Percentiles rank a stretch among this genome's conserved stretches.
Evolutionary conservation across 2,797 vertebrate species (phyloP).

Genomic region (Coluber constrictor): DNA sequence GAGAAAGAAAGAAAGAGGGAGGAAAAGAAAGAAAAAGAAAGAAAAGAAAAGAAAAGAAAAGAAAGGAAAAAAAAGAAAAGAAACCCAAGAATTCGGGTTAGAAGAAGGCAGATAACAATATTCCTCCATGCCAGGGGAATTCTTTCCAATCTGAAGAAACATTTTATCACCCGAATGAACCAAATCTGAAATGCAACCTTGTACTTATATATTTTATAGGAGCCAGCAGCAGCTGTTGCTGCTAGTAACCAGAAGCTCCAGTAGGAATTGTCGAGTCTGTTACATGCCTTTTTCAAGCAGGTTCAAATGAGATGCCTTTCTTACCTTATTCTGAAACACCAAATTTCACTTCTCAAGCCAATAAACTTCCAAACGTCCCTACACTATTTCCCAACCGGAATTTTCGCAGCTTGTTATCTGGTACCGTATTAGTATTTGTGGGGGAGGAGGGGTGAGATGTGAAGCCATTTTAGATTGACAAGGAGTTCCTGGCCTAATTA

Average conservation of each 20-base stretch:
- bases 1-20: too few relatives aligned
- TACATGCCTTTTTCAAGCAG: not conserved
- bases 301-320: not conserved
- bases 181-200: not conserved
- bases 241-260: not conserved
- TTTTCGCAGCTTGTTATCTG: not conserved
- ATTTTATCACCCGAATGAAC: not conserved
- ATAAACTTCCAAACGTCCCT: not conserved
- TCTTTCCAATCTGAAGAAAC: not conserved
- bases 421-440: rapidly evolving
- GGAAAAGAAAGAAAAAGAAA: too few relatives aligned
- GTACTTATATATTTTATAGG: not conserved
- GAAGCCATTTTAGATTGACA: not conserved
- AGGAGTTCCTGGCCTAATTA: not conserved
- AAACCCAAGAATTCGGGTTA: not conserved
- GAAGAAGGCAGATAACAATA: not conserved
- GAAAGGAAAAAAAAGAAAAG: not conserved
- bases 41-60: rapidly evolving
- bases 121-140: not conserved
- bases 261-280: rapidly evolving
- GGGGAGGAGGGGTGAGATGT: rapidly evolving
- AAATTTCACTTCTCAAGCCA: not conserved
- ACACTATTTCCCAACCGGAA: rapidly evolving
- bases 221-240: not conserved
- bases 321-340: not conserved